Percentiles rank a stretch among this genome's conserved stretches.
Evolutionary conservation across 2,888 invertebrate genomes (phyloP).

Genomic region (Tyria jacobaeae): DNA sequence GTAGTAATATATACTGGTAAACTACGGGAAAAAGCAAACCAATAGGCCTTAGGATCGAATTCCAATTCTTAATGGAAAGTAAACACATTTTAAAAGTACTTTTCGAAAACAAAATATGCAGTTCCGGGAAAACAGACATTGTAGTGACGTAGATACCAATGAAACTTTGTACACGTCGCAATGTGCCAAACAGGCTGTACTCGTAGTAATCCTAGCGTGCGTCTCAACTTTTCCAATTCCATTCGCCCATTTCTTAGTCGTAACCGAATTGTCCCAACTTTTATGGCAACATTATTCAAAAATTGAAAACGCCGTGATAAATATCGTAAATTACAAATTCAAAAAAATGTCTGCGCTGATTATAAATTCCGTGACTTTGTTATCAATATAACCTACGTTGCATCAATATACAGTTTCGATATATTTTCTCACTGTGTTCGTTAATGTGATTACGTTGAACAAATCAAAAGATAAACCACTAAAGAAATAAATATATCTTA

Average conservation of each 20-base stretch:
- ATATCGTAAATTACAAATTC: slow-evolving; percentile 61
- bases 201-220: slow-evolving; percentile 70
- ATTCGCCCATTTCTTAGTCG: slow-evolving; percentile 69
- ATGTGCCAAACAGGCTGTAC: slow-evolving; percentile 65
- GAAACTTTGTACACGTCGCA: slow-evolving; percentile 65
- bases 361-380: slow-evolving; percentile 46
- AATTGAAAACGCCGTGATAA: slow-evolving; percentile 56
- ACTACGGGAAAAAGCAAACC: not conserved
- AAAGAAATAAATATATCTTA: not conserved
- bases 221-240: slow-evolving; percentile 80
- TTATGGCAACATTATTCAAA: slow-evolving; percentile 63
- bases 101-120: slow-evolving; percentile 50
- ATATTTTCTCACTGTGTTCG: slow-evolving; percentile 21
- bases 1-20: too few relatives aligned
- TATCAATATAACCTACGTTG: slow-evolving; percentile 31
- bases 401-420: slow-evolving; percentile 32
- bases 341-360: slow-evolving; percentile 37
- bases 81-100: slow-evolving; percentile 42
- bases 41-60: slow-evolving; percentile 34
- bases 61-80: slow-evolving; percentile 37
- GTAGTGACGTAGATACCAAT: slow-evolving; percentile 51
- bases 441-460: slow-evolving; percentile 20
- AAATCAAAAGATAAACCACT: slow-evolving; percentile 3
- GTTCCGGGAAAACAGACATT: slow-evolving; percentile 39
- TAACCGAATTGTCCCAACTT: slow-evolving; percentile 67